phyloP scores from a whole-genome alignment of 2,797 vertebrate species.

The Heterohyrax brucei region DNA sequence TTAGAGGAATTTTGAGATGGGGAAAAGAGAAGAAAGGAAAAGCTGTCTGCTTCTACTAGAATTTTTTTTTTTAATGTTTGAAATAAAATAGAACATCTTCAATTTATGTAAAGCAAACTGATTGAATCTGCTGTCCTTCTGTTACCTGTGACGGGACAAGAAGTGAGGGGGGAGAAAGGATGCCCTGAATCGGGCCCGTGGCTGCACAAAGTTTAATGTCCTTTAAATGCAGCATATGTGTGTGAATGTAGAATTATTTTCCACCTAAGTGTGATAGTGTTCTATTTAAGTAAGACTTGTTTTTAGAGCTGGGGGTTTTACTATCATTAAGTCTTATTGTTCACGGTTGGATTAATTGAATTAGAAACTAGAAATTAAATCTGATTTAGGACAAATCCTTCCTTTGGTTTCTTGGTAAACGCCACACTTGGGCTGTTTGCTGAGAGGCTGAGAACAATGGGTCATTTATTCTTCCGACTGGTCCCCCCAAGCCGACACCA shows the following conservation, averaged over 20 bases:
- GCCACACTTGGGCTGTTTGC: conserved; percentile 5
- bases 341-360: conserved; percentile 32
- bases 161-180: background rate
- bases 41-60: background rate
- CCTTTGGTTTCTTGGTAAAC: conserved; percentile 35
- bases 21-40: background rate
- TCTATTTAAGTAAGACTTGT: conserved; percentile 9
- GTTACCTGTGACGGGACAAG: background rate
- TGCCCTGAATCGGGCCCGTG: background rate
- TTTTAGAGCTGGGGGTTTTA: background rate
- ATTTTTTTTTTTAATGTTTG: conserved; percentile 17
- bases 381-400: background rate
- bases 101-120: background rate
- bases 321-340: conserved; percentile 59
- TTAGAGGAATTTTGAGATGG: conserved; percentile 48
- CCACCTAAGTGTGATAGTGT: background rate
- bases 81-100: conserved; percentile 9
- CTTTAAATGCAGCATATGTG: background rate
- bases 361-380: conserved; percentile 55
- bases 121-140: background rate
- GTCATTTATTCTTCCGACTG: background rate
- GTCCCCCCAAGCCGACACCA: background rate
- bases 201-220: background rate
- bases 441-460: background rate
- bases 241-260: background rate